Conservation (phyloP, 2,797 vertebrate species). For the Columba guinea region DNA sequence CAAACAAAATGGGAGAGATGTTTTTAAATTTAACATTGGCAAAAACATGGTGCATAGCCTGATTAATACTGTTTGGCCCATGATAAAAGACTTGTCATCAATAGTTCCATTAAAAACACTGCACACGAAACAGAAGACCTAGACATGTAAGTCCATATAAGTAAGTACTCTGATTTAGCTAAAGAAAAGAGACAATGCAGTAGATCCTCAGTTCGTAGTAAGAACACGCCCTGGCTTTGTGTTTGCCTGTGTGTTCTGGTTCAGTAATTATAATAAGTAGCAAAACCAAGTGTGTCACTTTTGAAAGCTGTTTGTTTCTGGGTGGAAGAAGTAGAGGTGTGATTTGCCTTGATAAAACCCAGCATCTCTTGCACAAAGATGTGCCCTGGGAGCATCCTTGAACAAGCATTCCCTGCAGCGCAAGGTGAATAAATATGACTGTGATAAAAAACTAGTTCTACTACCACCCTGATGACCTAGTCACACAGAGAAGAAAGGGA, state of each 20-base stretch:
- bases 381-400: not conserved
- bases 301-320: not conserved
- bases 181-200: not conserved
- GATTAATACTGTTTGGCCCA: not conserved
- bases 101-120: not conserved
- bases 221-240: not conserved
- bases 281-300: not conserved
- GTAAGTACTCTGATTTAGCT: conserved; percentile 13
- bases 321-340: not conserved
- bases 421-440: not conserved
- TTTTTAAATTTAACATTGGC: conserved; percentile 7
- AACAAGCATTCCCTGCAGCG: not conserved
- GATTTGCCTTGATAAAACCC: not conserved
- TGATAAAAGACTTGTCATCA: not conserved
- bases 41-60: not conserved
- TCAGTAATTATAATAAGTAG: not conserved
- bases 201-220: not conserved
- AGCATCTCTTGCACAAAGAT: not conserved
- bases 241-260: not conserved
- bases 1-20: not conserved
- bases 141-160: not conserved
- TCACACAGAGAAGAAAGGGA: not conserved
- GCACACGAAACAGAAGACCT: not conserved
- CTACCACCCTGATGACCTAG: not conserved
- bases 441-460: not conserved